These are phyloP conservation scores for Xylocopa sonorina DNA, from an alignment of 1,140 invertebrate genomes.

Conservation along the genomic window DNA sequence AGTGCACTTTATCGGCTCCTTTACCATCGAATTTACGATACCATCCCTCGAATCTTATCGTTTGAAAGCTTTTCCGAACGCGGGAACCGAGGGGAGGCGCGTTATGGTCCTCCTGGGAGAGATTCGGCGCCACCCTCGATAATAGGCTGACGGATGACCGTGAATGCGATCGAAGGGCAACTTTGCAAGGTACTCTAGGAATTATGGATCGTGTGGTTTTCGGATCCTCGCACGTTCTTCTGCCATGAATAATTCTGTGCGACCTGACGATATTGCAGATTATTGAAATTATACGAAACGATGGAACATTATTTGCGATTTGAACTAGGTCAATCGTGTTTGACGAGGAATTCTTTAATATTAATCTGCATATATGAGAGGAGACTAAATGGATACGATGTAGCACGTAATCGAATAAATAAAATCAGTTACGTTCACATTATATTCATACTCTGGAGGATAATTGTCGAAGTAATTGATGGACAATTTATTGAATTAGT, in stretches of 20 bases:
- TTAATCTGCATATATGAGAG: background rate
- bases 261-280: too few species aligned
- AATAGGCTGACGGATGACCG: background rate
- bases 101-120: constrained; percentile 17
- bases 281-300: too few species aligned
- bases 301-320: background rate
- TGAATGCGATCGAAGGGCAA: background rate
- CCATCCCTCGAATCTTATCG: constrained; percentile 19
- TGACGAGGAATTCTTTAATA: background rate
- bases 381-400: background rate
- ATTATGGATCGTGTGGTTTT: background rate
- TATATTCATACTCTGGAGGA: too few species aligned
- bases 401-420: background rate
- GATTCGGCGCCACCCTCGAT: background rate
- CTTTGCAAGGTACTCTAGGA: too few species aligned
- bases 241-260: fast-evolving
- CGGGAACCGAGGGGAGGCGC: background rate
- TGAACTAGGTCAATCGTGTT: background rate
- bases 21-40: background rate
- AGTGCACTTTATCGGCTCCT: background rate
- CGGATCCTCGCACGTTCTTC: background rate
- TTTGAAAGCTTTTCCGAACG: background rate
- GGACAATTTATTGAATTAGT: too few species aligned
- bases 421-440: too few species aligned
- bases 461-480: too few species aligned